Evolutionary conservation across 2,888 invertebrate species (phyloP).

Genomic region (Eretmocerus hayati): DNA sequence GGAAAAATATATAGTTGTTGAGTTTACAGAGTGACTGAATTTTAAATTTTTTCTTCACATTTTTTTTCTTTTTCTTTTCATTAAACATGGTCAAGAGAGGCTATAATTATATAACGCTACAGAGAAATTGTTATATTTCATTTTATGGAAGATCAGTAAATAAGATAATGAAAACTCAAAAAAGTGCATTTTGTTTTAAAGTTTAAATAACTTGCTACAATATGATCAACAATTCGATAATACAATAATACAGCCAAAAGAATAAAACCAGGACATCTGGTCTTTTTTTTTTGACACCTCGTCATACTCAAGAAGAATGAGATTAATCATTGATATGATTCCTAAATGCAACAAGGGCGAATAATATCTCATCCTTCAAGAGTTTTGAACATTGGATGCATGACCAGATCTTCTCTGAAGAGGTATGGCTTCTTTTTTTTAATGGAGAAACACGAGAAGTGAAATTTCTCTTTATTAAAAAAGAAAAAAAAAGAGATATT

Average conservation of each 20-base stretch:
- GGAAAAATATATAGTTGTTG: constrained; percentile 26
- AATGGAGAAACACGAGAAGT: constrained; percentile 25
- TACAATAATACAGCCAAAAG: constrained; percentile 11
- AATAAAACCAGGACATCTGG: no score
- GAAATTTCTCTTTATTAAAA: constrained; percentile 23
- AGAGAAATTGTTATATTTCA: constrained; percentile 22
- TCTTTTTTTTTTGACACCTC: constrained; percentile 5
- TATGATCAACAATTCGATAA: constrained; percentile 19
- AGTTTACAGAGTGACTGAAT: constrained; percentile 21
- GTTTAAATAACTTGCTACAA: constrained; percentile 23
- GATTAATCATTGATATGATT: constrained; percentile 23
- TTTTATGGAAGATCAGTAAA: constrained; percentile 25
- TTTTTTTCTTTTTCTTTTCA: constrained; percentile 13
- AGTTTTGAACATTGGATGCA: constrained; percentile 15
- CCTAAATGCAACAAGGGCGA: constrained; percentile 23
- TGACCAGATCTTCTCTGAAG: constrained; percentile 20
- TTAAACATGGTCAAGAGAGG: constrained; percentile 21
- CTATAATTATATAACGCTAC: constrained; percentile 19
- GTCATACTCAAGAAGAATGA: constrained; percentile 16
- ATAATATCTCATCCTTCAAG: constrained; percentile 20
- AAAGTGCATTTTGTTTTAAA: no score
- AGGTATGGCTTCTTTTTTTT: constrained; percentile 25
- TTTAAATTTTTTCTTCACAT: constrained; percentile 20
- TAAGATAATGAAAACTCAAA: constrained; percentile 17
- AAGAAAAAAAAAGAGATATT: constrained; percentile 21